Base-by-base conservation (phyloP, 2,797 vertebrate genomes). In the Okamejei kenojei region DNA sequence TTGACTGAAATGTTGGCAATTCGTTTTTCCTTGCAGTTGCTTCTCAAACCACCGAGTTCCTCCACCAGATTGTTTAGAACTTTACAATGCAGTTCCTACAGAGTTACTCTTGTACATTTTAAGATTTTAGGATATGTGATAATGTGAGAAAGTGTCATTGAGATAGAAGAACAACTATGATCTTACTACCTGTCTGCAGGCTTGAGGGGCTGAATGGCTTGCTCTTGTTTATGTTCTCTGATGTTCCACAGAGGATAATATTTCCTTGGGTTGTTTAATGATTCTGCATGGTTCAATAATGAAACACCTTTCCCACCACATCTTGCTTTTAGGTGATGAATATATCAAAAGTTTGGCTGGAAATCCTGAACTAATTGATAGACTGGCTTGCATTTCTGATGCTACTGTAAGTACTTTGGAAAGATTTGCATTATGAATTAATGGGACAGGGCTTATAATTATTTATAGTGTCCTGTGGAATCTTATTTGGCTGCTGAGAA, bases 301-400 rank as follows among this genome's bases (percentile, higher is more conserved):
- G 23, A 74, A 35, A 21, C 74, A 9, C 10, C 35, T 21, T 13
- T 74, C 35, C n/a, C 84, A 61, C 10, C 15, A 73, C 23, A 19
- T 58, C 84, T 74, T 74, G 23, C 45, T 93, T 94, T 19, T 88
- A 99, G 99, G 97, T 96, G 99, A 99, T 94, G 98, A 99, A 91
- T 99, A 99, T 93, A 94, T 99, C 94, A 99, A 97, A 95, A 98
- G 98, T 95, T 96, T 99, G 93, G 96, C 95, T 93, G 98, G 96
- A 19, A 98, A 98, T 93, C 98, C 99, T 32, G 98, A 99, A 94
- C 98, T 99, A 94, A 95, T 99, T 94, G 99, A 99, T 95, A 97
- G 97, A 81, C 97, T 99, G 94, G 98, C 99, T 82, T 97, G 97
- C 95, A 95, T 97, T 91, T 96, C 96, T 93, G 97, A 99, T 94